A percentile compares a stretch with the other conserved stretches of the same genome.
Conservation (phyloP, 2,797 vertebrate species). For the Botia almorhae region DNA sequence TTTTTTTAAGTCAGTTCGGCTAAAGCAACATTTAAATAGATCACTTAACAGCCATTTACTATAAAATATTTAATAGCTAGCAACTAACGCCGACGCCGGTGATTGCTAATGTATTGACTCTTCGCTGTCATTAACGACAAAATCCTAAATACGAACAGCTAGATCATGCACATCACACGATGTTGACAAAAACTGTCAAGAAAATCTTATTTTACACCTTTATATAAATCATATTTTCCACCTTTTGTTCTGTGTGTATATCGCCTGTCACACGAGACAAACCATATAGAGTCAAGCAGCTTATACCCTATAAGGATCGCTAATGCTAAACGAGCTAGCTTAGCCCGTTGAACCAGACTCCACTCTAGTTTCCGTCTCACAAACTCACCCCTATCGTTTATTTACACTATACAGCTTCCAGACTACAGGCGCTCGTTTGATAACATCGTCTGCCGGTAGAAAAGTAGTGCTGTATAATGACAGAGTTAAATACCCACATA, state of each 20-base stretch:
- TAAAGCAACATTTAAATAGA: no score
- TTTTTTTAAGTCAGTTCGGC: no score
- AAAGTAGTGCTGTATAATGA: no score
- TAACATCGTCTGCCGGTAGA: neutral
- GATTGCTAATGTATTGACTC: no score
- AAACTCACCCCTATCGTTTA: neutral
- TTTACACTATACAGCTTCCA: neutral
- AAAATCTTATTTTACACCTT: neutral
- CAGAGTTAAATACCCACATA: no score
- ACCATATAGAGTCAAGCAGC: neutral
- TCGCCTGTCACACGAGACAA: neutral
- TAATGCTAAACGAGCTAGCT: constrained; percentile 32
- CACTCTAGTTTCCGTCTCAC: neutral
- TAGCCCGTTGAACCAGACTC: constrained; percentile 6
- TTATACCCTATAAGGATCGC: neutral
- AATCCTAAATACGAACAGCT: neutral
- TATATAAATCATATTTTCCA: neutral
- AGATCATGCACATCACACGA: neutral
- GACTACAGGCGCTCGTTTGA: neutral
- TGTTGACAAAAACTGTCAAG: neutral
- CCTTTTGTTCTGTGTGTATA: neutral
- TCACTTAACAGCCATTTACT: no score
- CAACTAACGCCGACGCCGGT: no score
- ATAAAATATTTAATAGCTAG: no score
- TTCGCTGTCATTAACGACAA: no score